These are phyloP conservation scores for Tineola bisselliella DNA, from an alignment of 2,888 invertebrate species.

Conservation along the genomic window DNA sequence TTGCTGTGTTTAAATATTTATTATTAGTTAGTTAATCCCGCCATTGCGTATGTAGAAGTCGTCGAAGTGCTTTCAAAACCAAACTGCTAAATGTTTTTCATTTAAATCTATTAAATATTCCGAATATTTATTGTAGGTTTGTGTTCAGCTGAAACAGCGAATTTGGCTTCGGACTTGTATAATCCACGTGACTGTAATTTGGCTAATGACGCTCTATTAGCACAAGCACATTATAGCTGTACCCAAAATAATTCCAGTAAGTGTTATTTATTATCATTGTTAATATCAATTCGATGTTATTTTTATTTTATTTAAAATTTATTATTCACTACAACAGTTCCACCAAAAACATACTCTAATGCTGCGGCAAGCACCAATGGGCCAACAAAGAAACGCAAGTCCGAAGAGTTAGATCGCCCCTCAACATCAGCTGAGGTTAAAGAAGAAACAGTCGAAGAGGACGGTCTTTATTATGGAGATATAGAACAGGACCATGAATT, in stretches of 20 bases:
- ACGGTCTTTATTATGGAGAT: conserved; percentile 60
- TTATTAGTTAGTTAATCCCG: too few species aligned
- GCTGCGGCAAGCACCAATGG: conserved; percentile 19
- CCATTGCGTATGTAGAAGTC: too few species aligned
- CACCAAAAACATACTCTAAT: not conserved
- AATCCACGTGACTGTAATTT: conserved; percentile 34
- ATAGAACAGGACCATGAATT: conserved; percentile 57
- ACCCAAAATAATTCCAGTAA: not conserved
- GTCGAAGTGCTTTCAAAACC: too few species aligned
- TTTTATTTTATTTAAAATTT: too few species aligned
- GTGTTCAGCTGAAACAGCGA: conserved; percentile 69
- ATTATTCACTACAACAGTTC: too few species aligned
- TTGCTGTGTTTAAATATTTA: too few species aligned
- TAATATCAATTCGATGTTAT: too few species aligned
- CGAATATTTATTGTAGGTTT: conserved; percentile 32
- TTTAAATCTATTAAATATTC: too few species aligned
- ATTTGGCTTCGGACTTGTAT: conserved; percentile 55
- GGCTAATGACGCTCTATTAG: conserved; percentile 41
- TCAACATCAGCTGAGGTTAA: conserved; percentile 35
- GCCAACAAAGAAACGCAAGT: conserved; percentile 36
- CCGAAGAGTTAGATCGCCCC: conserved; percentile 18
- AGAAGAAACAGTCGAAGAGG: conserved; percentile 61
- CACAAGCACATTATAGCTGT: conserved; percentile 30
- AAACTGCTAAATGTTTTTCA: too few species aligned
- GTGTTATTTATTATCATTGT: not conserved